Percentiles rank a stretch among this genome's conserved stretches.
These are phyloP conservation scores for Tetragonula carbonaria DNA, from an alignment of 2,888 invertebrate species.

Conservation along the genomic window DNA sequence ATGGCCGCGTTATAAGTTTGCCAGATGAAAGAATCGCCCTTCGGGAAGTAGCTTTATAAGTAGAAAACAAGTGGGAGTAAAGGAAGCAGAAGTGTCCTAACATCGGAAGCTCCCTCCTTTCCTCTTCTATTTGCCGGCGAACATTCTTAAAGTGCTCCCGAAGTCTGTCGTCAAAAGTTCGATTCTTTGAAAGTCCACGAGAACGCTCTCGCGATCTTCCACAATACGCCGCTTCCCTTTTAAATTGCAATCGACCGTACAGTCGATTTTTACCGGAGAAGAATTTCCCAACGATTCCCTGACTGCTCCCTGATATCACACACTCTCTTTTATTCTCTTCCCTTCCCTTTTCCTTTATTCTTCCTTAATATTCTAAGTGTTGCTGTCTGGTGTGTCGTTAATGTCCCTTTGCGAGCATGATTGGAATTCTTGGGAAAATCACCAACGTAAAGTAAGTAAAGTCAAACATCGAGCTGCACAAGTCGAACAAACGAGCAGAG, in stretches of 20 bases:
- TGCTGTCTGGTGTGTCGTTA: no score
- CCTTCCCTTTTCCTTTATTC: no score
- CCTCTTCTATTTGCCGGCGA: slow-evolving; percentile 48
- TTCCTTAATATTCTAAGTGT: no score
- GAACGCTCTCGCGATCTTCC: slow-evolving; percentile 59
- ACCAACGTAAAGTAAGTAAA: no score
- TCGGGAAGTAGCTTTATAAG: slow-evolving; percentile 48
- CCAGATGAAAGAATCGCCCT: slow-evolving; percentile 49
- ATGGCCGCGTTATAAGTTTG: slow-evolving; percentile 40
- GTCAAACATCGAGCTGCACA: no score
- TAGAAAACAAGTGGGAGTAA: slow-evolving; percentile 52
- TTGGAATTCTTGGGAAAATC: no score
- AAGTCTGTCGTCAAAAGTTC: slow-evolving; percentile 55
- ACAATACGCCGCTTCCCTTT: slow-evolving; percentile 46
- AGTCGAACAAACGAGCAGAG: not conserved
- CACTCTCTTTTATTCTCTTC: no score
- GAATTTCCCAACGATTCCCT: not conserved
- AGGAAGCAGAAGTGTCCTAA: slow-evolving; percentile 57
- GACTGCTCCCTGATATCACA: not conserved
- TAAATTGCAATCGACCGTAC: slow-evolving; percentile 56
- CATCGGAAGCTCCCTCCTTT: slow-evolving; percentile 41
- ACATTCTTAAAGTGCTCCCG: slow-evolving; percentile 56
- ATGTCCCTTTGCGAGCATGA: no score
- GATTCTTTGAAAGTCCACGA: slow-evolving; percentile 50
- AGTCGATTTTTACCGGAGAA: slow-evolving; percentile 31